Base-by-base conservation (phyloP, 2,797 vertebrate species). In the Melanogrammus aeglefinus region DNA sequence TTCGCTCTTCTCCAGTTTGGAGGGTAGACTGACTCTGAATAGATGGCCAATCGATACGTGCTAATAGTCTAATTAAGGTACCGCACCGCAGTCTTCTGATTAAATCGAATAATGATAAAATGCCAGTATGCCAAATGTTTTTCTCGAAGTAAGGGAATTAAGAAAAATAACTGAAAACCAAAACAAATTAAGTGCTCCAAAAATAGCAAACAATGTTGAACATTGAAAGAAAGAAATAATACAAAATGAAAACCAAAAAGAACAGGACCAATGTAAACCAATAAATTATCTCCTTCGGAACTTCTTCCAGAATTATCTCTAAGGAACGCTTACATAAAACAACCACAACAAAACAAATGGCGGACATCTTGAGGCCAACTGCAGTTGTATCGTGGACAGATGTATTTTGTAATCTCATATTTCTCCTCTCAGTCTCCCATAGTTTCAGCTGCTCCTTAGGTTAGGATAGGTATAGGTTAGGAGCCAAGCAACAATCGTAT, bases 181-280 rank as follows among this genome's bases (percentile, higher is more conserved):
- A 63, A 79, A 81, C 76, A 78, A 80, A 73, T 44, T 79, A 84
- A 85, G 86, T 86, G 83, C 86, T 83, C 79, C 79, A 72, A 77
- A 77, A 73, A 71, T 31, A 35, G 90, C 82, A 73, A 79, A 84
- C 69, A 75, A 86, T 76, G 76, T 78, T 36, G 69, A 69, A 85
- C 63, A 69, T 69, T 69, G 63, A 69, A 24, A 69, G 63, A 69
- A 69, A 69, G 24, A 27, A 27, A 76, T 27, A n/a, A 51, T 35
- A 78, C 41, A 77, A 44, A 72, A 82, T 44, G 44, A 31, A 38
- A 75, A 29, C 38, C 21, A 44, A 13, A 66, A 13, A 38, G 12
- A 69, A 69, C 21, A 69, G 63, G 63, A 69, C n/a, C 24, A 69
- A 69, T 90, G 89, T 89, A 88, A 92, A 92, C 87, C 86, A 86